Evolutionary conservation across 2,888 invertebrate species (phyloP).

Genomic region (Eupithecia inturbata): DNA sequence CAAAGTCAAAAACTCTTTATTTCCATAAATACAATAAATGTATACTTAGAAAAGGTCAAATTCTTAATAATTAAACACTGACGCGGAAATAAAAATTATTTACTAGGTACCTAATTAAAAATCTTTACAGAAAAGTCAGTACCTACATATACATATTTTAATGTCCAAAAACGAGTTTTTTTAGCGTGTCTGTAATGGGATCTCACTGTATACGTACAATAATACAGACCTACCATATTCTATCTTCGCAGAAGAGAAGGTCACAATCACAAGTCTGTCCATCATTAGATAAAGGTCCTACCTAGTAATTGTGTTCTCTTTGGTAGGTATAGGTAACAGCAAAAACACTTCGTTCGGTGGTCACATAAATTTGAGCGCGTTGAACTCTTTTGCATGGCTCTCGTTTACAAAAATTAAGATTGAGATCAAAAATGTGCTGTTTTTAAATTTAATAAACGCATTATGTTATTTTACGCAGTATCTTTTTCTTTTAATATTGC

Average conservation of each 20-base stretch:
- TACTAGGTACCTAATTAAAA: no score
- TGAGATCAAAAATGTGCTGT: no score
- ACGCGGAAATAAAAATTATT: no score
- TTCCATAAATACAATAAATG: no score
- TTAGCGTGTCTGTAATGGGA: not conserved
- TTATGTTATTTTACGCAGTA: no score
- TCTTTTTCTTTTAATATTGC: no score
- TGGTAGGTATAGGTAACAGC: not conserved
- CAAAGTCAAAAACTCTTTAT: no score
- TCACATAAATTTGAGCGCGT: constrained; percentile 23
- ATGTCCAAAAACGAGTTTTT: not conserved
- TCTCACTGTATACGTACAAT: not conserved
- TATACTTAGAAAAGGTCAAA: no score
- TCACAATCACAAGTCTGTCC: not conserved
- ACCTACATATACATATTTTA: not conserved
- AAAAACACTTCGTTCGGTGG: not conserved
- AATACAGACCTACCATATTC: not conserved
- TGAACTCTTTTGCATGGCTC: constrained; percentile 31
- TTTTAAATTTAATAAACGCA: no score
- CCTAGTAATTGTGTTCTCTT: no score
- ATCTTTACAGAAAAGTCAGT: not conserved
- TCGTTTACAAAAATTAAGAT: not conserved
- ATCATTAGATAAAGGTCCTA: not conserved
- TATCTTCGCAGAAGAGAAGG: not conserved
- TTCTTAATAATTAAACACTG: no score